Base-by-base conservation (phyloP, 2,113 vertebrate species). In the Acanthisitta chloris region DNA sequence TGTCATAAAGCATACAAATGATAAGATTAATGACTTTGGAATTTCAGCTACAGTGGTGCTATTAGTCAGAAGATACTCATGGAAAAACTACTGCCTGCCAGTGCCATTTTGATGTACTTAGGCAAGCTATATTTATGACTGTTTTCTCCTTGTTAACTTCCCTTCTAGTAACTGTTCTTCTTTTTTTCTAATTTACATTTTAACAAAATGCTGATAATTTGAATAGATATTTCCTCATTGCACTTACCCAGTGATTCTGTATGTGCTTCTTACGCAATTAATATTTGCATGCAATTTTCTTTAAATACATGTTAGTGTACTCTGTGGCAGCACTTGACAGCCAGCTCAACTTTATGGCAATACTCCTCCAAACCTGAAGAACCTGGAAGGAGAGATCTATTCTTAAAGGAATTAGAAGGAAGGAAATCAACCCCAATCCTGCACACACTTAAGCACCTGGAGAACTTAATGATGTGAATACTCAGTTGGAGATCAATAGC, bases 401-500 rank as follows among this genome's bases (percentile, higher is more conserved):
- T 90, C 78, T 87, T 76, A 82, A 82, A 95, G 36, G 36, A 95
- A 78, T 81, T 78, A 59, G 49, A 86, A 90, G 28, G 67, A 59
- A 74, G 64, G 51, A 95, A 95, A 91, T 85, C 43, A 96, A 36
- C 4, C 3, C 33, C 45, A 88, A 36, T 61, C 31, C 28, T 79
- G 51, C 48, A 92, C 36, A 55, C 31, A 67, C 70, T 87, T 64
- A 89, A 87, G 31, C 74, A 82, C 52, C 78, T 95, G 87, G 43
- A 93, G 78, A 87, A 85, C 5, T 59, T 94, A 74, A 91, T 81
- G 33, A 91, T 91, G 25, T 74, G 64, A 89, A 55, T 70, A 71
- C 91, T 71, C 86, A 54, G 81, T 21, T 73, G 64, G 91, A 94
- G 59, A 96, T 94, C 83, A 78, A 57, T 91, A 91, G 46, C 48